Base-by-base conservation (phyloP, 2,888 invertebrate genomes). In the Melinaea marsaeus region DNA sequence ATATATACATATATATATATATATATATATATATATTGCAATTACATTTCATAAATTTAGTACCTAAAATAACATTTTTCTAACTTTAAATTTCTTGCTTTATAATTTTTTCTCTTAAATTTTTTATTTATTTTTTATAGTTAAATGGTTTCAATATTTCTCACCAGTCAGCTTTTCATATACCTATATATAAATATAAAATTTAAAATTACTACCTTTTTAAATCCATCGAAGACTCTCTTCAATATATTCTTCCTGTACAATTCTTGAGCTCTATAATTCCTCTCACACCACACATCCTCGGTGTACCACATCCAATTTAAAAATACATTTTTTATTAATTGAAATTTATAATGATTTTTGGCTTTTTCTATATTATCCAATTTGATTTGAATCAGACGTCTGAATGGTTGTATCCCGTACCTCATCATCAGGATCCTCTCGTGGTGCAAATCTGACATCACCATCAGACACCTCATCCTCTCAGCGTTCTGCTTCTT, bases 201-300 rank as follows among this genome's bases (percentile, higher is more conserved):
- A 22, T 22, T 1, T 22, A 1, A 22, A 22, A 22, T 22, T 22
- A 55, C 65, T 75, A 93, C 92, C 78, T 78, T 74, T 72, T 83
- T 83, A 86, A 94, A 94, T 5, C 77, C 76, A 6, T 74, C 62
- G 2, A 94, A 87, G 7, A 75, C 75, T 70, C 79, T 90, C 42
- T 79, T 80, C 58, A 93, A 80, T 13, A 93, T 66, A 55, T 88
- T 92, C 64, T 82, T 89, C 11, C 88, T 80, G 72, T 91, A 87
- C 72, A 93, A 91, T 33, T 92, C 80, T 64, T 93, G 89, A 0
- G 95, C 95, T 63, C 86, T 88, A 69, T 83, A 81, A 74, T 90
- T 86, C 74, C 93, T 92, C 66, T 91, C 86, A 56, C 85, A 86
- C 79, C 88, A 87, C 75, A 87, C 83, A 57, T 86, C 87, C 58